Evolutionary conservation across 2,797 vertebrate species (phyloP).

Genomic region (Petrocephalus schoutedeni): DNA sequence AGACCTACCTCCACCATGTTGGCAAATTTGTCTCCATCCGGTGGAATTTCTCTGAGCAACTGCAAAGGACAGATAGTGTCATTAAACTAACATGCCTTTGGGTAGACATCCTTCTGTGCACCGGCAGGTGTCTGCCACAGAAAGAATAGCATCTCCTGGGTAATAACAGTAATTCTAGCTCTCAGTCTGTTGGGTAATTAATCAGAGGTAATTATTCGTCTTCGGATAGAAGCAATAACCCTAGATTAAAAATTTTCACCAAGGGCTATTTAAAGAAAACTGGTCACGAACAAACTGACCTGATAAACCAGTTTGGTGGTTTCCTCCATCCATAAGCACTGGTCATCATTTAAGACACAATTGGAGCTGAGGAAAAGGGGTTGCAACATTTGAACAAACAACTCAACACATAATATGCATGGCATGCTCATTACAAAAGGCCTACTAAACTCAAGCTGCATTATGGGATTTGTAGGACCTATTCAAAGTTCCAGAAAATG

Average conservation of each 20-base stretch:
- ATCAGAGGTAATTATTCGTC: background rate
- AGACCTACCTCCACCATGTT: slow-evolving; percentile 86
- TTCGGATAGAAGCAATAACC: background rate
- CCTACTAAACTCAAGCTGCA: background rate
- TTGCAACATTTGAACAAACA: background rate
- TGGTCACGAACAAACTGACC: slow-evolving; percentile 59
- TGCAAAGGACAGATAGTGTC: slow-evolving; percentile 41
- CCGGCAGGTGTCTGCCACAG: background rate
- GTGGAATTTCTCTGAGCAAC: slow-evolving; percentile 91
- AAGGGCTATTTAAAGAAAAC: background rate
- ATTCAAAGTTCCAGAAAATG: background rate
- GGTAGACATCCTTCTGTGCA: background rate
- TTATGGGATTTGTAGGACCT: background rate
- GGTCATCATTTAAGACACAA: slow-evolving; percentile 87
- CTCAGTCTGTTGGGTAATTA: background rate
- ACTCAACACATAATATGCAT: background rate
- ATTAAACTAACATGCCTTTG: background rate
- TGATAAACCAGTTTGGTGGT: slow-evolving; percentile 94
- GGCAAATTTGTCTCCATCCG: slow-evolving; percentile 88
- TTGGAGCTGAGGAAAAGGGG: slow-evolving; percentile 68
- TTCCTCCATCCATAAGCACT: slow-evolving; percentile 92
- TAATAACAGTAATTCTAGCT: background rate
- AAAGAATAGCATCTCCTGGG: background rate
- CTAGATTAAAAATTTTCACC: background rate
- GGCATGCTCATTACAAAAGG: background rate